Percentiles rank a stretch among this genome's conserved stretches.
phyloP scores from a whole-genome alignment of 1,140 invertebrate genomes.

The Aphis craccivora region DNA sequence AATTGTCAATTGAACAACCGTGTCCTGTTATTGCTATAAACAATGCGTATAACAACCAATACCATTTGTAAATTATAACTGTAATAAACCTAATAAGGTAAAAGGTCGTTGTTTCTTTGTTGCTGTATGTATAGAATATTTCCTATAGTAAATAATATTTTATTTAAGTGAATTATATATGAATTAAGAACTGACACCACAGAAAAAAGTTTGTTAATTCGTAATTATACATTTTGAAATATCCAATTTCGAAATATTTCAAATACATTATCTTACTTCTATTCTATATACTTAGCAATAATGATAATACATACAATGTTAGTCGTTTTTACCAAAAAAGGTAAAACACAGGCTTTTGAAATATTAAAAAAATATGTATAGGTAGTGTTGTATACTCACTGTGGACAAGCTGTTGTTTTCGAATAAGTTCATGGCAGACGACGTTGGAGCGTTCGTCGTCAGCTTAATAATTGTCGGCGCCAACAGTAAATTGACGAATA shows the following conservation, averaged over 20 bases:
- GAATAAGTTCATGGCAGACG: not conserved
- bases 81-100: not conserved
- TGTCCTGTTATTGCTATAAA: not conserved
- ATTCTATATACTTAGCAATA: too few species aligned
- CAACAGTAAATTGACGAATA: not conserved
- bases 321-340: not conserved
- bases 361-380: not conserved
- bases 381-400: not conserved
- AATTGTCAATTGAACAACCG: not conserved
- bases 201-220: not conserved
- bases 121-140: not conserved
- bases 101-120: not conserved
- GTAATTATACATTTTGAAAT: not conserved
- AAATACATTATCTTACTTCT: not conserved
- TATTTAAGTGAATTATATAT: not conserved
- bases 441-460: not conserved
- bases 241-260: not conserved
- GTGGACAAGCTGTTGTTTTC: conserved; percentile 18
- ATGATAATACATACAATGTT: not conserved
- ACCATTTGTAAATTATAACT: not conserved
- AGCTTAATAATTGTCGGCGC: not conserved
- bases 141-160: not conserved
- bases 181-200: not conserved
- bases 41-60: not conserved
- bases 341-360: not conserved